Base-by-base conservation (phyloP, 1,140 invertebrate species). In the Bombus vancouverensis region DNA sequence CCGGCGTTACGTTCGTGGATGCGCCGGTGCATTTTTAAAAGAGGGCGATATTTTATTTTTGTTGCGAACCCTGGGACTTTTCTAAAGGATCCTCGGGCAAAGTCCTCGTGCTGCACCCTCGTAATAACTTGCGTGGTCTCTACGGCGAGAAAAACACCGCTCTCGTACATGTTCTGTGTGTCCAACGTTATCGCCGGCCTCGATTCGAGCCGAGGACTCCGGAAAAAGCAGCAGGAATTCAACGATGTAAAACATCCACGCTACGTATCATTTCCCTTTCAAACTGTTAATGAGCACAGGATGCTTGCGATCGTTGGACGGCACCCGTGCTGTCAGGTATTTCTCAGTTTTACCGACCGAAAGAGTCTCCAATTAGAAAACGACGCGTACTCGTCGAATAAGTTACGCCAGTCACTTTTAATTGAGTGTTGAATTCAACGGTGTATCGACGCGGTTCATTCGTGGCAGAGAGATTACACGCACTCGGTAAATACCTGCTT, bases 201-300 rank as follows among this genome's bases (percentile, higher is more conserved):
- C 57, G 77, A 85, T 80, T 72, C 68, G 32, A 71, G 73, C 22
- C 57, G n/a, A 62, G 75, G 47, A 42, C 22, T 37, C 39, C 66
- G 66, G 76, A 44, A 72, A 72, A 80, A 73, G 42, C 42, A 32
- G 28, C 15, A 9, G 83, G 57, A 73, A 72, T 85, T 85, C 83
- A 80, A 25, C 83, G 76, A 62, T 47, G 83, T 85, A 79, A 85
- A 85, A 85, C 83, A 85, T 72, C 77, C 47, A 25, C 57, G 47
- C 83, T 13, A 85, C 83, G 77, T 85, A 85, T 85, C 76, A 80
- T 85, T 80, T 80, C 83, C 68, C 83, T 85, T 85, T 85, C 83
- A 85, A 85, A 72, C 76, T 62, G 53, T 72, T 85, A 83, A 87
- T 83, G 81, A 87, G 81, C 74, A 73, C 81, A 62, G 66, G 78